A percentile compares a stretch with the other conserved stretches of the same genome.
Evolutionary conservation across 2,888 invertebrate genomes (phyloP).

Genomic region (Acrobeloides nanus): DNA sequence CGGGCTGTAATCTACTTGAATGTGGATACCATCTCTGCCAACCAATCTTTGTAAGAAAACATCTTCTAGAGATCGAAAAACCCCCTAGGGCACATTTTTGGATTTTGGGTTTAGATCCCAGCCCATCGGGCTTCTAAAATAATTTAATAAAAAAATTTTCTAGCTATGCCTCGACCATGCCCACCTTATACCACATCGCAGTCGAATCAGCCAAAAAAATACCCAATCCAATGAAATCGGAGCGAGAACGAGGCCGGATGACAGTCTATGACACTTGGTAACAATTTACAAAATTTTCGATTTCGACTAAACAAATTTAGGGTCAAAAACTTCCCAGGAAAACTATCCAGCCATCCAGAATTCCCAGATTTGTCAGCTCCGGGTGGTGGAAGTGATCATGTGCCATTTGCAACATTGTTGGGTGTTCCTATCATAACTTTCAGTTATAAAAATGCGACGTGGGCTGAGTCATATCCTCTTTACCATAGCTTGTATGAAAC

Average conservation of each 20-base stretch:
- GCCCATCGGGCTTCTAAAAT: background rate
- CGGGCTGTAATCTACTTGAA: constrained; percentile 57
- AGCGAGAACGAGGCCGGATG: constrained; percentile 23
- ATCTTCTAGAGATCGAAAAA: constrained; percentile 2
- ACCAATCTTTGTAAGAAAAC: constrained; percentile 36
- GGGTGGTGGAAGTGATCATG: constrained; percentile 56
- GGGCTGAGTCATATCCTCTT: constrained; percentile 28
- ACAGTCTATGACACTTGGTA: constrained; percentile 51
- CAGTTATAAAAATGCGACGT: constrained; percentile 39
- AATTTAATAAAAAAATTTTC: constrained; percentile 8
- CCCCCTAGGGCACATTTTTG: too few species aligned
- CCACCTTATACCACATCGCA: constrained; percentile 53
- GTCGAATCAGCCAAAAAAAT: constrained; percentile 54
- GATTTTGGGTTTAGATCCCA: background rate
- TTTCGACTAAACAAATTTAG: background rate
- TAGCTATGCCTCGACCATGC: constrained; percentile 44
- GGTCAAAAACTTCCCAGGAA: background rate
- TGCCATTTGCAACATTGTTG: constrained; percentile 55
- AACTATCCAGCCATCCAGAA: constrained; percentile 8
- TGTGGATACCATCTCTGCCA: constrained; percentile 53
- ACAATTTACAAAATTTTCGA: background rate
- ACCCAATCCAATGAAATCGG: constrained; percentile 37
- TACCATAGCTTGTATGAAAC: constrained; percentile 52
- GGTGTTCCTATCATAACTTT: constrained; percentile 58
- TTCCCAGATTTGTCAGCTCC: constrained; percentile 37